Conservation (phyloP, 2,888 invertebrate species). For the Macroteleia sp. region DNA sequence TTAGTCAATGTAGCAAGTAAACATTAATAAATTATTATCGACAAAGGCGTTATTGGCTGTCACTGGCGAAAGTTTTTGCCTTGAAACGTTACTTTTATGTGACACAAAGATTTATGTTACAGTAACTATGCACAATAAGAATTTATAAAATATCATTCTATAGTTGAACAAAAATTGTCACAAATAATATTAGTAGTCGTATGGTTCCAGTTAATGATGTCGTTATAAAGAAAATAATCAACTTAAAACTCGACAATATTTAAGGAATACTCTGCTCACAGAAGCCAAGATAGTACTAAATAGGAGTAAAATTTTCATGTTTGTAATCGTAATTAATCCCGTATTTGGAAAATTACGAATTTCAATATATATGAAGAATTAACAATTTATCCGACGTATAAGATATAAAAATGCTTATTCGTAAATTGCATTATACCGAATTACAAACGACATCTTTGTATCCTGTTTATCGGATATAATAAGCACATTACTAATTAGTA, state of each 20-base stretch:
- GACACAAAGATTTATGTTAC: slow-evolving; percentile 25
- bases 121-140: background rate
- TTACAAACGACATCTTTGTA: too few relatives aligned
- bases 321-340: too few relatives aligned
- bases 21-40: slow-evolving; percentile 39
- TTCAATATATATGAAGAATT: too few relatives aligned
- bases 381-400: too few relatives aligned
- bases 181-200: background rate
- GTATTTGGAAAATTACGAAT: too few relatives aligned
- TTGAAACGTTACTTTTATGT: slow-evolving; percentile 36
- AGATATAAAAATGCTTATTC: too few relatives aligned
- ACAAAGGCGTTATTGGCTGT: slow-evolving; percentile 25
- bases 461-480: too few relatives aligned
- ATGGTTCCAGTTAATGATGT: slow-evolving; percentile 26
- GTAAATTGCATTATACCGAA: too few relatives aligned
- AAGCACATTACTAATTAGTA: too few relatives aligned
- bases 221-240: slow-evolving; percentile 24
- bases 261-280: slow-evolving; percentile 11
- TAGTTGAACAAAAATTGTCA: too few relatives aligned
- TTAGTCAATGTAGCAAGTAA: slow-evolving; percentile 33
- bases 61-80: slow-evolving; percentile 47
- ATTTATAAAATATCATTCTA: slow-evolving; percentile 9
- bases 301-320: too few relatives aligned
- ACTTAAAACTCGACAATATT: background rate
- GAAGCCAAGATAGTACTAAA: too few relatives aligned